These are phyloP conservation scores for Pterocles orientalis DNA, from an alignment of 2,113 vertebrate species.

Conservation along the genomic window DNA sequence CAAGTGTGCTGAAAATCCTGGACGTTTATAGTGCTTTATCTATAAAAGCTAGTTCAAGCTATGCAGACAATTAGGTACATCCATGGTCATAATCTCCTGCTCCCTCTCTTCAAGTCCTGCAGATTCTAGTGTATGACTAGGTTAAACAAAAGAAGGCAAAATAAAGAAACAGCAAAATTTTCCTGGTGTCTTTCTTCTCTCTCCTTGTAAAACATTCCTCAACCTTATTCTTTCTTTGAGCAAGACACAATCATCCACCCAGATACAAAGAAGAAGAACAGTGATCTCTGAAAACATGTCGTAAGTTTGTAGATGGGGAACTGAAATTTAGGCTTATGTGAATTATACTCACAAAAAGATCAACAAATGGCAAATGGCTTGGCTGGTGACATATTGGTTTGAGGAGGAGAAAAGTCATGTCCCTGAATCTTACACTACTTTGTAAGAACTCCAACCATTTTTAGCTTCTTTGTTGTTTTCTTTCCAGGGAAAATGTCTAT, in stretches of 20 bases:
- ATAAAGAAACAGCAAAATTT: neutral
- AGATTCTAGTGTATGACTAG: neutral
- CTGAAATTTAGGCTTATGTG: neutral
- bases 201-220: neutral
- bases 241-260: neutral
- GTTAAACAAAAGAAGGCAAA: neutral
- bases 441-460: neutral
- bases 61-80: neutral
- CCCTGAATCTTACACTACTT: neutral
- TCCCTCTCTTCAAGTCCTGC: neutral
- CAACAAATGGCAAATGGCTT: neutral
- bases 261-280: neutral
- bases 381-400: neutral
- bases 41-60: neutral
- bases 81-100: neutral
- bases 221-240: neutral
- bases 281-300: neutral
- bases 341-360: neutral
- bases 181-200: neutral
- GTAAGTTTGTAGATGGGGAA: neutral
- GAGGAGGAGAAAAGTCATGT: neutral
- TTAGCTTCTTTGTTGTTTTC: neutral
- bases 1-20: neutral
- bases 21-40: neutral
- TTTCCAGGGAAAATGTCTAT: neutral